Evolutionary conservation across 1,140 invertebrate species (phyloP).

Genomic region (Hyphantria cunea): DNA sequence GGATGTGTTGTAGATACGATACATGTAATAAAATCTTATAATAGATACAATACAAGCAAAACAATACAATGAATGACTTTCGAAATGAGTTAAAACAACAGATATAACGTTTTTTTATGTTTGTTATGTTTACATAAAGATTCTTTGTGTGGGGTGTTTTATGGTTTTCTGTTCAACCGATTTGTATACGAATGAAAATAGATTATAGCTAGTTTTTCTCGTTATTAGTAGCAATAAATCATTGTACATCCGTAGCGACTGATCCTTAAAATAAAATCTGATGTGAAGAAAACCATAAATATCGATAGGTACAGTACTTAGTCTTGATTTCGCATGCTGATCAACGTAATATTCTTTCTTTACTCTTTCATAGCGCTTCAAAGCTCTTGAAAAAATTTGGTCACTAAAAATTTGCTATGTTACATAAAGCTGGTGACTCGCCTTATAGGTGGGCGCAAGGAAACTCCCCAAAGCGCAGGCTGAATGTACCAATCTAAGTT

Average conservation of each 20-base stretch:
- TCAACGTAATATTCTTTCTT: too few relatives aligned
- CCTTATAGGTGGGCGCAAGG: constrained; percentile 36
- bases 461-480: constrained; percentile 41
- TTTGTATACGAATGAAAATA: constrained; percentile 80
- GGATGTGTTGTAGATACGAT: constrained; percentile 13
- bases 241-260: constrained; percentile 69
- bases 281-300: constrained; percentile 52
- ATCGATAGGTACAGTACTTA: too few relatives aligned
- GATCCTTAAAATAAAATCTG: constrained; percentile 71
- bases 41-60: constrained; percentile 60
- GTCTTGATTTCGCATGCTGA: too few relatives aligned
- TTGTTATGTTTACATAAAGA: constrained; percentile 81
- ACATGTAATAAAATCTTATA: constrained; percentile 56
- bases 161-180: constrained; percentile 80
- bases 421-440: neutral
- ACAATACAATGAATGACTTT: constrained; percentile 69
- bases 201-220: constrained; percentile 80
- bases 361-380: too few relatives aligned
- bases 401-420: too few relatives aligned
- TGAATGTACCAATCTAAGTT: constrained; percentile 73
- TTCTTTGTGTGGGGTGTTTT: constrained; percentile 81
- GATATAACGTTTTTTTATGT: constrained; percentile 78
- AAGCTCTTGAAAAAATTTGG: too few relatives aligned
- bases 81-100: constrained; percentile 81
- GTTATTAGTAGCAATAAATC: constrained; percentile 80